Evolutionary conservation across 1,140 invertebrate species (phyloP).

Genomic region (Nasonia vitripennis): DNA sequence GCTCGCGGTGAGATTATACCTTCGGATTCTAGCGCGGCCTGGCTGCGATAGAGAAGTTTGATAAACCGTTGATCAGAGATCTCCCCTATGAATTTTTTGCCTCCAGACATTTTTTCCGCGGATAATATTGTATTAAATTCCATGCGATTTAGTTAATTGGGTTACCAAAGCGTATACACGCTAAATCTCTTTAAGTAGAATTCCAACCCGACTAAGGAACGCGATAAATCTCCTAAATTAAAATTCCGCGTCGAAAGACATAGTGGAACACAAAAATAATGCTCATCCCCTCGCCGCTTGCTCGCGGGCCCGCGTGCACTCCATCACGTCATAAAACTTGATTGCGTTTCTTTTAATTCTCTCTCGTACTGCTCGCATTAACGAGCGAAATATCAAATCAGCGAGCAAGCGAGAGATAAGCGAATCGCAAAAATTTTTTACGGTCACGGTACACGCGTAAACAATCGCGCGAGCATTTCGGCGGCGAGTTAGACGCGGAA

Average conservation of each 20-base stretch:
- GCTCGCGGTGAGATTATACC: not conserved
- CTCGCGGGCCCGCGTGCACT: not conserved
- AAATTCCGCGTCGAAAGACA: not conserved
- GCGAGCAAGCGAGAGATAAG: not conserved
- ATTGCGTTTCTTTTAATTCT: conserved; percentile 1
- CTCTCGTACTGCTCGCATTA: not conserved
- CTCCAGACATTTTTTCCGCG: too few species aligned
- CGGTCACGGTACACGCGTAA: not conserved
- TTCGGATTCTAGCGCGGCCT: too few species aligned
- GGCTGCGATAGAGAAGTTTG: too few species aligned
- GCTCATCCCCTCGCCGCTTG: too few species aligned
- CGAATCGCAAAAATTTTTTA: conserved; percentile 9
- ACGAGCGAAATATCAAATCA: not conserved
- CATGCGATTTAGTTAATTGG: not conserved
- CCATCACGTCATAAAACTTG: not conserved
- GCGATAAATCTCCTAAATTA: not conserved
- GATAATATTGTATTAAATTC: not conserved
- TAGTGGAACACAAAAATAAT: not conserved
- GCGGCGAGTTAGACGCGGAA: conserved; percentile 36
- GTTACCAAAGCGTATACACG: not conserved
- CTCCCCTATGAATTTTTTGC: too few species aligned
- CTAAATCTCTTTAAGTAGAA: not conserved
- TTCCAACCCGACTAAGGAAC: not conserved
- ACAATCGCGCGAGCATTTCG: conserved; percentile 4
- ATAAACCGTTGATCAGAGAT: too few species aligned